A percentile compares a stretch with the other conserved stretches of the same genome.
phyloP scores from a whole-genome alignment of 2,113 vertebrate species.

The Lophura nycthemera region DNA sequence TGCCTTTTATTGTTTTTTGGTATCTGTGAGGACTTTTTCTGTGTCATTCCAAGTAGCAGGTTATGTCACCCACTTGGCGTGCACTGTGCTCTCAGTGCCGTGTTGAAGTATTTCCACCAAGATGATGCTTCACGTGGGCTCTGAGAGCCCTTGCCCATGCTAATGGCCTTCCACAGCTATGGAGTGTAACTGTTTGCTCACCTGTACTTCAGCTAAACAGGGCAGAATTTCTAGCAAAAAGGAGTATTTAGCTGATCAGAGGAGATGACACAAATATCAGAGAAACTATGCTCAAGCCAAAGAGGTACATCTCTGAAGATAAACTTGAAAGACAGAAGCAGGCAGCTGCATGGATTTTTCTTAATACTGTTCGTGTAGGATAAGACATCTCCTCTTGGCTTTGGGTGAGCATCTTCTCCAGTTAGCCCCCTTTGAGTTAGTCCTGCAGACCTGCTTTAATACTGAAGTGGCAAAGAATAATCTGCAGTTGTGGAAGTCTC shows the following conservation, averaged over 20 bases:
- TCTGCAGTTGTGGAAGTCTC: neutral
- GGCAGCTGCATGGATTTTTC: neutral
- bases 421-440: neutral
- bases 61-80: no score
- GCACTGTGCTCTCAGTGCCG: neutral
- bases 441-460: neutral
- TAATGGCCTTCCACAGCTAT: neutral
- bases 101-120: neutral
- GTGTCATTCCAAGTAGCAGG: neutral
- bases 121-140: neutral
- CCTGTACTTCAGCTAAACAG: neutral
- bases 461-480: neutral
- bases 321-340: neutral
- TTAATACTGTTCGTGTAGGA: neutral
- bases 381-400: neutral
- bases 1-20: neutral
- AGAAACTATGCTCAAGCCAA: fast-evolving
- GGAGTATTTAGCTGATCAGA: neutral
- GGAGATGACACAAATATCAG: neutral
- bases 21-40: neutral
- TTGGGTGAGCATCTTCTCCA: neutral
- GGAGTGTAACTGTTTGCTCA: neutral
- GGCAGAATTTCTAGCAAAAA: neutral
- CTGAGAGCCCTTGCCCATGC: neutral
- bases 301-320: neutral